A percentile compares a stretch with the other conserved stretches of the same genome.
These are phyloP conservation scores for Nothobranchius furzeri DNA, from an alignment of 2,113 vertebrate genomes.

Conservation along the genomic window DNA sequence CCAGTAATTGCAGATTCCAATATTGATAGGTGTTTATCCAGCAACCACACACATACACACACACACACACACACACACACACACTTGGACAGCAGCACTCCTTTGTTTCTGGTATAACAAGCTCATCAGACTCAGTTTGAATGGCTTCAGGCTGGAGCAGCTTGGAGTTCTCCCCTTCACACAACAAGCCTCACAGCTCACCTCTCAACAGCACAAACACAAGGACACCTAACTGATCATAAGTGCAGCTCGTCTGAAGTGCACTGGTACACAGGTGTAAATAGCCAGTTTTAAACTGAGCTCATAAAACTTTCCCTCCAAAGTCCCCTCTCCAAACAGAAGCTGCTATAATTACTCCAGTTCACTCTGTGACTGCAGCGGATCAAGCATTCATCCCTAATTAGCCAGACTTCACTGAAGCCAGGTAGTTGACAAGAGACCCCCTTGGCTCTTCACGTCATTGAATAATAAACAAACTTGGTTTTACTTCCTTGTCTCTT, in stretches of 20 bases:
- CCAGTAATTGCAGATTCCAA: constrained; percentile 66
- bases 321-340: constrained; percentile 14
- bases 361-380: constrained; percentile 4
- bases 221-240: constrained; percentile 28
- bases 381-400: constrained; percentile 2
- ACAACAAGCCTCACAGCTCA: constrained; percentile 37
- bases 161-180: constrained; percentile 29
- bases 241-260: constrained; percentile 28
- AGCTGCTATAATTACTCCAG: constrained; percentile 28
- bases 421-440: not conserved
- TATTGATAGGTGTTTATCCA: constrained; percentile 64
- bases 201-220: constrained; percentile 13
- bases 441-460: not conserved
- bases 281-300: constrained; percentile 22
- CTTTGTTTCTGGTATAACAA: constrained; percentile 59
- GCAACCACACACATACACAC: constrained; percentile 13
- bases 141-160: constrained; percentile 46
- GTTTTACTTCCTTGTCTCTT: not conserved
- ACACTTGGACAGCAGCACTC: constrained; percentile 33
- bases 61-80: constrained; percentile 29
- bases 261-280: constrained; percentile 24
- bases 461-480: constrained; percentile 1
- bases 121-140: constrained; percentile 47
- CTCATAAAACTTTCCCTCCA: constrained; percentile 17
- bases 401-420: constrained; percentile 11